Percentiles rank a stretch among this genome's conserved stretches.
Evolutionary conservation across 2,888 invertebrate genomes (phyloP).

Genomic region (Nebria brevicollis): DNA sequence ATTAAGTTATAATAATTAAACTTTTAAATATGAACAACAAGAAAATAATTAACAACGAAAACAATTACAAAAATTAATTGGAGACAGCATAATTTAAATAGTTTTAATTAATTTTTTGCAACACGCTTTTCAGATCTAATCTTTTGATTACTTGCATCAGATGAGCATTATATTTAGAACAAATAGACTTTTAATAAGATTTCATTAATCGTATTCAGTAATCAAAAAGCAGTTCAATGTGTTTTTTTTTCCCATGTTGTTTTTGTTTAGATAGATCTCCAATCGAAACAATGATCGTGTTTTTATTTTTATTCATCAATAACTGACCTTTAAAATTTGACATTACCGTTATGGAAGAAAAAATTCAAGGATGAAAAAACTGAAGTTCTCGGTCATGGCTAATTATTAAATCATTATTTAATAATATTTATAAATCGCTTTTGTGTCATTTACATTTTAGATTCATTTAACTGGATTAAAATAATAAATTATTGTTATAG

Average conservation of each 20-base stretch:
- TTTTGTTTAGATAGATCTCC: constrained; percentile 33
- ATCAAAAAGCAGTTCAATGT: background rate
- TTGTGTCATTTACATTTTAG: background rate
- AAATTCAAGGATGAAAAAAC: constrained; percentile 19
- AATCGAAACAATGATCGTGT: constrained; percentile 40
- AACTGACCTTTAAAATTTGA: constrained; percentile 36
- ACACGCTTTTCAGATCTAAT: background rate
- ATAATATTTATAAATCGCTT: background rate
- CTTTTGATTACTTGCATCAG: constrained; percentile 16
- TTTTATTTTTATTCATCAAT: constrained; percentile 19
- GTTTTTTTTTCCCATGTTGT: background rate
- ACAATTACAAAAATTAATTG: background rate
- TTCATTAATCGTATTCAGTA: constrained; percentile 7
- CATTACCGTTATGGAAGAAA: constrained; percentile 32
- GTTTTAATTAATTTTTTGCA: constrained; percentile 17
- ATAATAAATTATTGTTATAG: constrained; percentile 1
- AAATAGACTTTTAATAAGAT: background rate
- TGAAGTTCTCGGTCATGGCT: constrained; percentile 14
- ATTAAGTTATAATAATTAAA: constrained; percentile 1
- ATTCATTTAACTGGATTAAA: background rate
- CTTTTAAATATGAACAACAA: background rate
- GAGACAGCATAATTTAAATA: background rate
- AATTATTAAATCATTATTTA: background rate
- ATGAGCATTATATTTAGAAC: background rate
- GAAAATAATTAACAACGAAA: background rate